A percentile compares a stretch with the other conserved stretches of the same genome.
Evolutionary conservation across 2,113 vertebrate genomes (phyloP).

Genomic region (Anhinga rufa): DNA sequence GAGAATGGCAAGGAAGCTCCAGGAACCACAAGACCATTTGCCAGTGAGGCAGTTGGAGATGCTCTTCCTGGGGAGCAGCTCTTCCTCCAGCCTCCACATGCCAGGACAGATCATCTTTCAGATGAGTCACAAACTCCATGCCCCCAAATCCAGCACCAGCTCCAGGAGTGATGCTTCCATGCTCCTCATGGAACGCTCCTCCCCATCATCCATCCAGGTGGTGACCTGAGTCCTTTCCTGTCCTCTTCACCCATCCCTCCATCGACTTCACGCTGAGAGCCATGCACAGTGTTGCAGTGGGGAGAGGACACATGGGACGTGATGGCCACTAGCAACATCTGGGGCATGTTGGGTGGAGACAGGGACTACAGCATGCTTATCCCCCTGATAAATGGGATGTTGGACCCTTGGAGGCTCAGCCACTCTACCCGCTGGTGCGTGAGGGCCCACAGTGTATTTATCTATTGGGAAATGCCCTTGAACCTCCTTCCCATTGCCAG

Average conservation of each 20-base stretch:
- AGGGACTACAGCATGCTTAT: accelerated
- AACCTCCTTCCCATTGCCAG: neutral
- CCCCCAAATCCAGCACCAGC: neutral
- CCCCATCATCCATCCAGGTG: neutral
- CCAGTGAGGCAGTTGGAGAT: neutral
- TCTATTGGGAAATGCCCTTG: neutral
- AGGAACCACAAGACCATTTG: neutral
- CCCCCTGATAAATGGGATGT: neutral
- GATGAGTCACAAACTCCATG: neutral
- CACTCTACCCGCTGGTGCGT: neutral
- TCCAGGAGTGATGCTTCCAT: neutral
- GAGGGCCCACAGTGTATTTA: neutral
- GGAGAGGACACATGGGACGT: neutral
- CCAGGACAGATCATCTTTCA: neutral
- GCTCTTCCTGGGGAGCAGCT: neutral
- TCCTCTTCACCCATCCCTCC: neutral
- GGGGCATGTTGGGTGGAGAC: neutral
- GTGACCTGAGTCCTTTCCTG: neutral
- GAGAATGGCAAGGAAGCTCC: neutral
- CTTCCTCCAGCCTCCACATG: neutral
- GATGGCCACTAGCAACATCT: neutral
- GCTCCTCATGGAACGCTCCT: accelerated
- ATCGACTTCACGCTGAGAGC: neutral
- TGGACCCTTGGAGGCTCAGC: neutral
- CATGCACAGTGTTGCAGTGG: accelerated